Base-by-base conservation (phyloP, 2,113 vertebrate genomes). In the Cottus gobio region DNA sequence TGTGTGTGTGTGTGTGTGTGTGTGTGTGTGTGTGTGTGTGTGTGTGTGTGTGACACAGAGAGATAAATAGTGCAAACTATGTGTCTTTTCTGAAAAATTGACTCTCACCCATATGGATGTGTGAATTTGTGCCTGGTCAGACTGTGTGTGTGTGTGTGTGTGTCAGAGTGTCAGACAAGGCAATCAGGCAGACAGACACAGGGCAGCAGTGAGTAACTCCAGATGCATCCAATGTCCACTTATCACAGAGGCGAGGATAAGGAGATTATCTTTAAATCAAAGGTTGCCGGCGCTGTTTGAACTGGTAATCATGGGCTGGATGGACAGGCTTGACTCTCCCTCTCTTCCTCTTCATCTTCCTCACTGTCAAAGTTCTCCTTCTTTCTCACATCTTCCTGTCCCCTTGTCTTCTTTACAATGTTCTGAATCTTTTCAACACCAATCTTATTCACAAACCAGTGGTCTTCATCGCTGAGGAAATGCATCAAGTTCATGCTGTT, bases 171-270 rank as follows among this genome's bases (percentile, higher is more conserved):
- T 84, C 58, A 75, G 65, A 82, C 68, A 77, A 37, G 36, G 24
- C 56, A 84, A 79, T 88, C 46, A 24, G 69, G 69, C 58, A 80
- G 61, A 62, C 71, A 74, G 68, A 44, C 69, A 44, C 10, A 30
- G 68, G 79, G 80, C 30, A 91, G 87, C 71, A 70, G 83, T 87
- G 88, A 87, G 86, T 85, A 80, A 91, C 77, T 92, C 90, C 92
- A 90, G 91, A 92, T 75, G 69, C 85, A 93, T 93, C 84, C 73
- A 84, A 46, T 91, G 85, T 90, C 92, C 92, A 94, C 94, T 92
- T 95, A 95, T 94, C 88, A 89, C 90, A 72, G 65, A 72, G 90
- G 89, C 50, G 44, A 66, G 85, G 92, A 94, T 93, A 93, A 94
- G 87, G 84, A 91, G 85, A 92, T 95, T 91, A 93, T 95, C 93